These are phyloP conservation scores for Epicampocera succincta DNA, from an alignment of 2,888 invertebrate species.

Conservation along the genomic window DNA sequence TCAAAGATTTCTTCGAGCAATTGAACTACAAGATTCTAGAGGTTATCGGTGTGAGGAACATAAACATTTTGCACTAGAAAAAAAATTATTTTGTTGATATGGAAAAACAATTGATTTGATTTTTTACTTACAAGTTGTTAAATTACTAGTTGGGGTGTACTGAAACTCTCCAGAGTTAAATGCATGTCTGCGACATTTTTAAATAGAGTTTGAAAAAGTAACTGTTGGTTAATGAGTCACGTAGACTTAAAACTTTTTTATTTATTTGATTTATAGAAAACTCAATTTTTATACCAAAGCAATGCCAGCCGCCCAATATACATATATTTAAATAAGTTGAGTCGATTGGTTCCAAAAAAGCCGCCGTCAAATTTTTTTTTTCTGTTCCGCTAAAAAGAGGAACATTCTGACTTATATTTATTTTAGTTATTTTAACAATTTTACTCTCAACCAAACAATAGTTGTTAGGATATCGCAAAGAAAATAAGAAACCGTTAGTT, in stretches of 20 bases:
- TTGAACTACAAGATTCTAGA: no score
- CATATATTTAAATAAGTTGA: constrained; percentile 26
- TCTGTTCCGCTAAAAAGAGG: not conserved
- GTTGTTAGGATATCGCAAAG: constrained; percentile 24
- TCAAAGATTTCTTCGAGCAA: no score
- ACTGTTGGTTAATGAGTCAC: constrained; percentile 27
- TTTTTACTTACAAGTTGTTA: constrained; percentile 52
- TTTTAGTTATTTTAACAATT: constrained; percentile 17
- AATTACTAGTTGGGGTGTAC: constrained; percentile 40
- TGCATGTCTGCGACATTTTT: constrained; percentile 43
- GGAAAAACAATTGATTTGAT: constrained; percentile 16
- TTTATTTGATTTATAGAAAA: constrained; percentile 57
- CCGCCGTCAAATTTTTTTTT: constrained; percentile 9
- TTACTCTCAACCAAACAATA: constrained; percentile 21
- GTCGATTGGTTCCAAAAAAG: constrained; percentile 53
- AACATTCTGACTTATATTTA: constrained; percentile 36
- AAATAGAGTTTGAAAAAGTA: constrained; percentile 40
- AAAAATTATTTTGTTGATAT: constrained; percentile 6
- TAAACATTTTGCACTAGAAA: constrained; percentile 31
- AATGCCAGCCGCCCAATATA: constrained; percentile 50
- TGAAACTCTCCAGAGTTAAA: constrained; percentile 36
- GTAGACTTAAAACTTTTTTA: constrained; percentile 49
- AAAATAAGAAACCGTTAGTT: constrained; percentile 31
- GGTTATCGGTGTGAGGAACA: not conserved
- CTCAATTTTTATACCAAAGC: constrained; percentile 48